These are phyloP conservation scores for Baccha elongata DNA, from an alignment of 2,888 invertebrate species.

Conservation along the genomic window DNA sequence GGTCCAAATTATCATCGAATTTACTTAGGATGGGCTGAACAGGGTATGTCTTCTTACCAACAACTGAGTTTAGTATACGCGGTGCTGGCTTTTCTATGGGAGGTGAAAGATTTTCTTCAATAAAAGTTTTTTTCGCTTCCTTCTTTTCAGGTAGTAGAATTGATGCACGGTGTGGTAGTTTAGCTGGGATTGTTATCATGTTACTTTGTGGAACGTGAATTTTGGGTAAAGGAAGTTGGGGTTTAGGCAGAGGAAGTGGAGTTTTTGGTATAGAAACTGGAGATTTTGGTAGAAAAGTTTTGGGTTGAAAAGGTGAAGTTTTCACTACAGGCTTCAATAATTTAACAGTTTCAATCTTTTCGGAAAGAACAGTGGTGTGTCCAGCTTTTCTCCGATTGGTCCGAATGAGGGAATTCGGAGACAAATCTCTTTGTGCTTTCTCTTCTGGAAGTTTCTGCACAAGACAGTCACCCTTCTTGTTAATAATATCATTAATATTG, in stretches of 20 bases:
- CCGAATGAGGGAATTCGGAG: conserved; percentile 46
- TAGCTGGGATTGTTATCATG: not conserved
- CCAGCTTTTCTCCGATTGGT: conserved; percentile 75
- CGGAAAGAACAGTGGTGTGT: conserved; percentile 75
- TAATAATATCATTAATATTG: conserved; percentile 82
- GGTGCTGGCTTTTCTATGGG: conserved; percentile 78
- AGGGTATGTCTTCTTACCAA: conserved; percentile 79
- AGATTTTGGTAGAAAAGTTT: no score
- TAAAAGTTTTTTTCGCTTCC: conserved; percentile 3
- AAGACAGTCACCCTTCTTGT: conserved; percentile 80
- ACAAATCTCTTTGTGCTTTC: conserved; percentile 46
- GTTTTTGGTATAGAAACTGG: conserved; percentile 62
- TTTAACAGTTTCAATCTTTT: conserved; percentile 74
- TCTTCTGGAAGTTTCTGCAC: conserved; percentile 72
- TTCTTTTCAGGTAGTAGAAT: conserved; percentile 43
- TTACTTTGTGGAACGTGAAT: conserved; percentile 32
- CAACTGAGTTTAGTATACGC: conserved; percentile 80
- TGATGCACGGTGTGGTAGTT: conserved; percentile 32
- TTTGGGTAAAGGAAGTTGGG: conserved; percentile 52
- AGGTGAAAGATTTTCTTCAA: conserved; percentile 72
- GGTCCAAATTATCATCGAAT: conserved; percentile 48
- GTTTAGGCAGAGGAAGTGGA: conserved; percentile 57
- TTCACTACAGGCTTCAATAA: conserved; percentile 66
- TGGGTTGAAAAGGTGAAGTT: conserved; percentile 54
- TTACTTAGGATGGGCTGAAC: conserved; percentile 78